phyloP scores from a whole-genome alignment of 92 coral and sea anemone species.

The Plumapathes pennacea region DNA sequence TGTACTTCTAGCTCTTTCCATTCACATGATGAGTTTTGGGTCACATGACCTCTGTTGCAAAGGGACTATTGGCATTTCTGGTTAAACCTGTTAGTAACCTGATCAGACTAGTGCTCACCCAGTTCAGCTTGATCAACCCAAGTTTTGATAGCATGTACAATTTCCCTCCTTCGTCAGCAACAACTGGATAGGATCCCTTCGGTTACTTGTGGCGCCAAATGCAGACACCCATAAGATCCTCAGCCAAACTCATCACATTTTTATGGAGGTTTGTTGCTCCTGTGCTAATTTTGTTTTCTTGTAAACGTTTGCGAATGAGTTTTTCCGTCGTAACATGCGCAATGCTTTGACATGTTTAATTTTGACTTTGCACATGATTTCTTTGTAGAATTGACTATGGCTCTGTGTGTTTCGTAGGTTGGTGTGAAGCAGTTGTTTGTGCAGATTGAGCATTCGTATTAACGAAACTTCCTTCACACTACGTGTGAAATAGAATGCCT shows the following conservation, averaged over 20 bases:
- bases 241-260: conserved; percentile 89
- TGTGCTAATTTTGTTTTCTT: not conserved
- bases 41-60: too few species aligned
- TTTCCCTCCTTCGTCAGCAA: conserved; percentile 39
- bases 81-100: too few species aligned
- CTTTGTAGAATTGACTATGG: not conserved
- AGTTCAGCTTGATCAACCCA: too few species aligned
- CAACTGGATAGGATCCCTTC: conserved; percentile 81
- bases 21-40: too few species aligned
- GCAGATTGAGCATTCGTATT: conserved; percentile 91
- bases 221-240: conserved; percentile 96
- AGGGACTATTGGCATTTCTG: too few species aligned
- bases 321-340: not conserved
- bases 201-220: conserved; percentile 87
- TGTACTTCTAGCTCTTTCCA: too few species aligned
- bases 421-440: conserved; percentile 95
- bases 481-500: too few species aligned
- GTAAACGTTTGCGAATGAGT: not conserved
- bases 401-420: conserved; percentile 41
- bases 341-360: not conserved
- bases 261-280: conserved; percentile 60
- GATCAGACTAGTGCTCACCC: too few species aligned
- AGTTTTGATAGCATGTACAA: too few species aligned
- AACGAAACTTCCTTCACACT: too few species aligned
- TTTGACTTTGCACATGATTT: not conserved